These are phyloP conservation scores for Psilopsiagon aurifrons DNA, from an alignment of 2,113 vertebrate species.

Conservation along the genomic window DNA sequence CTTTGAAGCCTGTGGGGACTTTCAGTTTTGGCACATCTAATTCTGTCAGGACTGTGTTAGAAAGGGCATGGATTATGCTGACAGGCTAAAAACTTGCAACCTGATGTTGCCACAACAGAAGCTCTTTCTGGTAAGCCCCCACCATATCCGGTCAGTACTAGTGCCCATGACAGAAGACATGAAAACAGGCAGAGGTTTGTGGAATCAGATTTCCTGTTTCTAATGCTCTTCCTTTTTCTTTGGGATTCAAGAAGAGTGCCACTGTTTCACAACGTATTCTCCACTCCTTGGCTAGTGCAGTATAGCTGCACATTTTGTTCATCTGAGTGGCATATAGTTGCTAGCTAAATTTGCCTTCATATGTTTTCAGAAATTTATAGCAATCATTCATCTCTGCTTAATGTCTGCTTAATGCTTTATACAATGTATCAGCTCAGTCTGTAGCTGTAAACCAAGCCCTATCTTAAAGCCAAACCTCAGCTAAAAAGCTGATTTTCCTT, in stretches of 20 bases:
- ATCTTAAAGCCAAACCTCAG: neutral
- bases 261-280: neutral
- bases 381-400: neutral
- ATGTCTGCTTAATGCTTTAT: neutral
- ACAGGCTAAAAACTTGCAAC: neutral
- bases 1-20: neutral
- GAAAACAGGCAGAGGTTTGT: neutral
- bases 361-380: neutral
- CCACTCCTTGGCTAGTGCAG: rapidly evolving
- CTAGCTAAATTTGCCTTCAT: neutral
- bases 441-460: neutral
- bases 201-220: neutral
- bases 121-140: neutral
- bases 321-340: neutral
- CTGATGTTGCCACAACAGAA: neutral
- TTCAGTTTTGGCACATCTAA: neutral
- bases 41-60: neutral
- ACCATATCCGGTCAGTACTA: neutral
- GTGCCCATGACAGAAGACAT: neutral
- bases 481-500: neutral
- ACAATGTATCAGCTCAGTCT: neutral
- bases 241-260: neutral
- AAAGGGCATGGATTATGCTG: neutral
- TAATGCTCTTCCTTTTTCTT: neutral
- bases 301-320: neutral